Evolutionary conservation across 1,140 invertebrate genomes (phyloP).

Genomic region (Belonocnema kinseyi): DNA sequence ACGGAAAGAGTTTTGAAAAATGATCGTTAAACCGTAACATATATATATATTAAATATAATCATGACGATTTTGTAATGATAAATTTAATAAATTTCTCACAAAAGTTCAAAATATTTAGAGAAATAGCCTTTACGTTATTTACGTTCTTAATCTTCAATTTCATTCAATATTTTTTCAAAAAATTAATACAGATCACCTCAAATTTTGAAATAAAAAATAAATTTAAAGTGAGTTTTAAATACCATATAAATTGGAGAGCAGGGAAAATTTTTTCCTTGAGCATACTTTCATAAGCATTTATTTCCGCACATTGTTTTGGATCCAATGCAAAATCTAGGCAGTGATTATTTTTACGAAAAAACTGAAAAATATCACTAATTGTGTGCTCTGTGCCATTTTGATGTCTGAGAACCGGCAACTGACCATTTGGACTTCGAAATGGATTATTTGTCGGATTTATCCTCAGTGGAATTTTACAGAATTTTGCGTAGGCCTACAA

Average conservation of each 20-base stretch:
- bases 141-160: too few relatives aligned
- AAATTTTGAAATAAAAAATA: background rate
- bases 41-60: too few relatives aligned
- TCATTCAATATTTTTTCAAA: too few relatives aligned
- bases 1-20: too few relatives aligned
- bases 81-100: too few relatives aligned
- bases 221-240: background rate
- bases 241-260: conserved; percentile 71
- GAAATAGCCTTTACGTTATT: too few relatives aligned
- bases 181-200: too few relatives aligned
- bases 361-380: conserved; percentile 82
- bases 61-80: too few relatives aligned
- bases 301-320: conserved; percentile 62
- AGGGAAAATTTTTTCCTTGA: conserved; percentile 67
- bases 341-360: conserved; percentile 77
- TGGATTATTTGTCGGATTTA: conserved; percentile 82
- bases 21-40: too few relatives aligned
- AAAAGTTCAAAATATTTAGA: too few relatives aligned
- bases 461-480: conserved; percentile 80
- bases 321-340: conserved; percentile 69
- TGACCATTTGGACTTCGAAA: conserved; percentile 81
- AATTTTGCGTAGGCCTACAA: conserved; percentile 86
- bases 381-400: conserved; percentile 77
- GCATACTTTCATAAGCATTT: conserved; percentile 61
- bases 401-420: conserved; percentile 82